Percentiles rank a stretch among this genome's conserved stretches.
Evolutionary conservation across 1,140 invertebrate genomes (phyloP).

Genomic region (Asbolus verrucosus): DNA sequence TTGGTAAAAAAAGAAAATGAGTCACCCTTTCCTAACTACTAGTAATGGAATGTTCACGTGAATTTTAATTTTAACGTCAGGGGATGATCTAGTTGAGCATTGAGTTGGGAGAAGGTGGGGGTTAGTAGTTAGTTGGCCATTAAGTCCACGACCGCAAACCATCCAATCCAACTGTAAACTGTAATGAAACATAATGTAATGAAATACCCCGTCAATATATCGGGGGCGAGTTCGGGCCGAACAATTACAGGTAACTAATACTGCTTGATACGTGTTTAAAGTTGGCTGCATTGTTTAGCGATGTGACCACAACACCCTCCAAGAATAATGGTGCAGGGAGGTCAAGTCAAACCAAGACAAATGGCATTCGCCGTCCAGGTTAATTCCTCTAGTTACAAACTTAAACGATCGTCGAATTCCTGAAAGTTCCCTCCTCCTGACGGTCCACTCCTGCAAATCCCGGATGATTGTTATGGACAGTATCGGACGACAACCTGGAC

Average conservation of each 20-base stretch:
- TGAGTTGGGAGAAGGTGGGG: neutral
- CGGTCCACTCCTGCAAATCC: conserved; percentile 35
- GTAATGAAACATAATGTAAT: conserved; percentile 62
- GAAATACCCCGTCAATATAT: conserved; percentile 62
- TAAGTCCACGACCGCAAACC: conserved; percentile 50
- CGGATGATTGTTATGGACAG: conserved; percentile 30
- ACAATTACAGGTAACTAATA: conserved; percentile 65
- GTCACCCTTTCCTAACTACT: too few species aligned
- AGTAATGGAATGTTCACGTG: too few species aligned
- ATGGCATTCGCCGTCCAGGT: conserved; percentile 64
- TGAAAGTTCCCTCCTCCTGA: conserved; percentile 49
- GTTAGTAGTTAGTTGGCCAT: conserved; percentile 31
- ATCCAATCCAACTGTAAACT: conserved; percentile 59
- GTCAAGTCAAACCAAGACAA: conserved; percentile 65
- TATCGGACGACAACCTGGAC: conserved; percentile 23
- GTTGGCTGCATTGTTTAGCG: conserved; percentile 64
- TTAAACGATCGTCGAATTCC: conserved; percentile 62
- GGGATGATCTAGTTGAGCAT: neutral
- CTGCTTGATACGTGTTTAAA: conserved; percentile 64
- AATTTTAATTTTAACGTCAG: too few species aligned
- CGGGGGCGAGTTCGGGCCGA: conserved; percentile 43
- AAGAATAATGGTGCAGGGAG: conserved; percentile 60
- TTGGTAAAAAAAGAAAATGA: too few species aligned
- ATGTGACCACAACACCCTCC: conserved; percentile 59
- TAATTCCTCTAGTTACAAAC: conserved; percentile 63